Evolutionary conservation across 2,888 invertebrate genomes (phyloP).

Genomic region (Tiphia femorata): DNA sequence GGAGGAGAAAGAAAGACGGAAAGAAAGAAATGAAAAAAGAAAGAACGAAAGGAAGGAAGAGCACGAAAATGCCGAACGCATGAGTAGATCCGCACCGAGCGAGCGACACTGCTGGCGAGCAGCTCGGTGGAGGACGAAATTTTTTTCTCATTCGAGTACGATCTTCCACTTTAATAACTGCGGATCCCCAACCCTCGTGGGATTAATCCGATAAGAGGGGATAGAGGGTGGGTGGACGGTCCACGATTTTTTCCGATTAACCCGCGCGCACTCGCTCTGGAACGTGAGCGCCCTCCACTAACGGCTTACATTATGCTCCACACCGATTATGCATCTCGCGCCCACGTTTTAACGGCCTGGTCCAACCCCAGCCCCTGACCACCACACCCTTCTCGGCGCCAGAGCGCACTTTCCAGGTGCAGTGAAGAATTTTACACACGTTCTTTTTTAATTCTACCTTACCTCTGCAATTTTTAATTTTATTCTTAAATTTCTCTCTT

Average conservation of each 20-base stretch:
- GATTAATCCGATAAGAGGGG: constrained; percentile 13
- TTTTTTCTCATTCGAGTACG: constrained; percentile 4
- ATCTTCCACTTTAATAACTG: constrained; percentile 20
- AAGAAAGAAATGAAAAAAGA: neutral
- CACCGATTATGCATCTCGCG: no score
- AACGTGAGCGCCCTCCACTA: no score
- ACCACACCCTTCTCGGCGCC: no score
- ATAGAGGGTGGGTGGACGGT: no score
- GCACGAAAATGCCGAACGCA: neutral
- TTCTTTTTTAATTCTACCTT: no score
- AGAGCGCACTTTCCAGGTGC: no score
- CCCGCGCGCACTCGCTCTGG: constrained; percentile 14
- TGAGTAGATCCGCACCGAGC: neutral
- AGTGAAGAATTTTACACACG: no score
- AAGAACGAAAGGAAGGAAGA: neutral
- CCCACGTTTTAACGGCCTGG: no score
- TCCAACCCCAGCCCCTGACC: no score
- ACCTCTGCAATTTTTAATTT: no score
- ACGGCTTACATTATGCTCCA: constrained; percentile 13
- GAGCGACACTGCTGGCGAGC: neutral
- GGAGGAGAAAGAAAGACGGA: neutral
- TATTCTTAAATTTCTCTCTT: no score
- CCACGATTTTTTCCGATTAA: constrained; percentile 28
- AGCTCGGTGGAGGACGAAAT: neutral
- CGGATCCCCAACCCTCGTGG: constrained; percentile 11